Conservation (phyloP, 1,140 invertebrate genomes). For the Acromyrmex charruanus region DNA sequence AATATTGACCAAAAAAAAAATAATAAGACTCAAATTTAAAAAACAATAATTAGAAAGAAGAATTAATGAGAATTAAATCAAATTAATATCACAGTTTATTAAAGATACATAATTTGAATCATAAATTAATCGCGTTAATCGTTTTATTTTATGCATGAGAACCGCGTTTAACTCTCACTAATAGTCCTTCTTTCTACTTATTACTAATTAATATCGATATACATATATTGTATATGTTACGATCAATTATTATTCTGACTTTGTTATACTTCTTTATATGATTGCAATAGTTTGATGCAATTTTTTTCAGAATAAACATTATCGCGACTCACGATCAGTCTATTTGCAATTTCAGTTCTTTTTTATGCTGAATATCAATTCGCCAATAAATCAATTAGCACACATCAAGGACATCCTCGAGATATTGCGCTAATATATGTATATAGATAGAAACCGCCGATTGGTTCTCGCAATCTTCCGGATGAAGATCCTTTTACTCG, state of each 20-base stretch:
- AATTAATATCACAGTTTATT: too few relatives aligned
- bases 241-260: background rate
- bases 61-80: too few relatives aligned
- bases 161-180: too few relatives aligned
- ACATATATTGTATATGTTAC: too few relatives aligned
- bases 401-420: background rate
- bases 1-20: background rate
- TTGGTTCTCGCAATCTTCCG: conserved; percentile 4
- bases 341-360: conserved; percentile 8
- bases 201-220: too few relatives aligned
- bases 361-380: conserved; percentile 9
- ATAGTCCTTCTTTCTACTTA: too few relatives aligned
- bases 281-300: background rate
- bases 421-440: background rate
- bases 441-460: background rate
- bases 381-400: background rate
- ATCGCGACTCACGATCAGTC: background rate
- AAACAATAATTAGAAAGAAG: too few relatives aligned
- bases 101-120: too few relatives aligned
- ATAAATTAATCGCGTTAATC: too few relatives aligned
- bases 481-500: background rate
- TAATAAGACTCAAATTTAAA: too few relatives aligned
- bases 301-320: background rate
- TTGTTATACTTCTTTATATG: background rate
- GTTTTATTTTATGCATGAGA: too few relatives aligned